A percentile compares a stretch with the other conserved stretches of the same genome.
These are phyloP conservation scores for Dasypogon diadema DNA, from an alignment of 2,888 invertebrate genomes.

Conservation along the genomic window DNA sequence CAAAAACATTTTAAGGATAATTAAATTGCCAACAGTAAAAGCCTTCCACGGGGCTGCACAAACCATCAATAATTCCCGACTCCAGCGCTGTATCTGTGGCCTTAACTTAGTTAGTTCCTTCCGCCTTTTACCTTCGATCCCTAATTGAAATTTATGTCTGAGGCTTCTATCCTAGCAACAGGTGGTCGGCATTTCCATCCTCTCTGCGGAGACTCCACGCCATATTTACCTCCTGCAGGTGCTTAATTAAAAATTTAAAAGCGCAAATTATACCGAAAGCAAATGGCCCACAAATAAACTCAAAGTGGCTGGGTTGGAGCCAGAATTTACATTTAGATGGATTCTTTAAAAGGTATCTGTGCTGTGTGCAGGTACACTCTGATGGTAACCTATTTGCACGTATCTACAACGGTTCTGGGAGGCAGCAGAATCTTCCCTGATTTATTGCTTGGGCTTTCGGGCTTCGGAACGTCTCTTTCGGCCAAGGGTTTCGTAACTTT, in stretches of 20 bases:
- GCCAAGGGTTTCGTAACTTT: too few species aligned
- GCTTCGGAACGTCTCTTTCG: too few species aligned
- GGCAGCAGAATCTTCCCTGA: too few species aligned
- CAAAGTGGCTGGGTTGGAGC: background rate
- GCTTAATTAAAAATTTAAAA: slow-evolving; percentile 48
- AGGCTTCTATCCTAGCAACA: slow-evolving; percentile 11
- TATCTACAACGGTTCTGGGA: too few species aligned
- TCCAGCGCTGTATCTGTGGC: background rate
- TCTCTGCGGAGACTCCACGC: background rate
- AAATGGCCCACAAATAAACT: slow-evolving; percentile 37
- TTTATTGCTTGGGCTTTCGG: too few species aligned
- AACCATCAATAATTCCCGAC: slow-evolving; percentile 21
- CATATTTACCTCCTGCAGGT: slow-evolving; percentile 38
- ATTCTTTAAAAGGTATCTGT: background rate
- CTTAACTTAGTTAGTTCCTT: slow-evolving; percentile 25
- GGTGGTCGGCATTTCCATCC: slow-evolving; percentile 13
- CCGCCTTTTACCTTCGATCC: slow-evolving; percentile 39
- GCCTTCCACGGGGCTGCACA: background rate
- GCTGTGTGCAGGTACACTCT: background rate
- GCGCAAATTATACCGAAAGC: slow-evolving; percentile 37
- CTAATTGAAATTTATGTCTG: slow-evolving; percentile 47
- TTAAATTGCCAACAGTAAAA: background rate
- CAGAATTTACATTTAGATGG: slow-evolving; percentile 37
- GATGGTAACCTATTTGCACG: background rate
- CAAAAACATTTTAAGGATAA: background rate